Evolutionary conservation across 2,113 vertebrate genomes (phyloP).

Genomic region (Campylomormyrus numenius): DNA sequence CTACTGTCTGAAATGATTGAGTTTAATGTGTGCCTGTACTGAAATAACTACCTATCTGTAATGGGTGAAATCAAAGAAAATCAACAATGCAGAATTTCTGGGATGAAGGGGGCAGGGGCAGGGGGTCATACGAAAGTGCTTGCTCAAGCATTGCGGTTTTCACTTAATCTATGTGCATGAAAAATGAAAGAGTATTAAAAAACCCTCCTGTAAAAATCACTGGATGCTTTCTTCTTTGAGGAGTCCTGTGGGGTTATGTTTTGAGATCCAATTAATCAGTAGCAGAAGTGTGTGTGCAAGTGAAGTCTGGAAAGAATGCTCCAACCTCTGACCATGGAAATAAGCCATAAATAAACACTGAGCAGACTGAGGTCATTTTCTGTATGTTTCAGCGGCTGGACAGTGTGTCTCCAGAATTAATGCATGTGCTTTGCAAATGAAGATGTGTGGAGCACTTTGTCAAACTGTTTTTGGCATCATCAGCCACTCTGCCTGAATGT

Average conservation of each 20-base stretch:
- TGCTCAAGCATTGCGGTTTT: background rate
- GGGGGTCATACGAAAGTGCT: background rate
- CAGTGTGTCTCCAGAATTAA: background rate
- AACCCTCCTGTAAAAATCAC: background rate
- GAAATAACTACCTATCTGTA: background rate
- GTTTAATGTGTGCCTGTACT: background rate
- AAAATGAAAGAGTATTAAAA: background rate
- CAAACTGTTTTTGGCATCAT: background rate
- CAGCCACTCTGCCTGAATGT: background rate
- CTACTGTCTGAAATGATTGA: background rate
- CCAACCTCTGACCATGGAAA: background rate
- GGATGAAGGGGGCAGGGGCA: background rate
- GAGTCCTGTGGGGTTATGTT: background rate
- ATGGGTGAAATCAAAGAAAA: background rate
- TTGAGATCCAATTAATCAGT: background rate
- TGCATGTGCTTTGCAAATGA: background rate
- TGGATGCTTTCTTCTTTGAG: background rate
- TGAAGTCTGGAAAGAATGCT: background rate
- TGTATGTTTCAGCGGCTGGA: background rate
- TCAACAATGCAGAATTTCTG: background rate
- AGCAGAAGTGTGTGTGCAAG: background rate
- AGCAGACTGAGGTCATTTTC: background rate
- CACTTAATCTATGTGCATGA: background rate
- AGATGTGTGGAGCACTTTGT: background rate
- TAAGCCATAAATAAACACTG: background rate